phyloP scores from a whole-genome alignment of 2,888 invertebrate species.

The Synergus umbraculus region DNA sequence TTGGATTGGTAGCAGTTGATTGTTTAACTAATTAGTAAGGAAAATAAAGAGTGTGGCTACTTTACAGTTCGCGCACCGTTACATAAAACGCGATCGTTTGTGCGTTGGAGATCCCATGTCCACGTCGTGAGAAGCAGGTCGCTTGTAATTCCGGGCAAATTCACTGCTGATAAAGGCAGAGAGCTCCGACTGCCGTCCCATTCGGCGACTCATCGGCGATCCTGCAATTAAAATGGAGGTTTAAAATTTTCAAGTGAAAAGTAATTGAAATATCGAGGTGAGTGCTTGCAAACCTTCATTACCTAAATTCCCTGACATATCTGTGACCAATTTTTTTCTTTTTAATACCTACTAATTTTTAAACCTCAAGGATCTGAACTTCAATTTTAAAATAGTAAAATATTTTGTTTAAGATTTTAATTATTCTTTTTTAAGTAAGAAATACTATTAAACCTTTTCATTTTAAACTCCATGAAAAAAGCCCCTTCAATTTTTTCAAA shows the following conservation, averaged over 20 bases:
- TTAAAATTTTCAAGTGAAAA: background rate
- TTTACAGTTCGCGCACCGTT: slow-evolving; percentile 76
- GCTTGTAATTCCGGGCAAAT: slow-evolving; percentile 86
- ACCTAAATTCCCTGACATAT: background rate
- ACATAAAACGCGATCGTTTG: slow-evolving; percentile 86
- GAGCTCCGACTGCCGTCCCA: slow-evolving; percentile 80
- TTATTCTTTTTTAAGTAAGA: too few relatives aligned
- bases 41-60: slow-evolving; percentile 69
- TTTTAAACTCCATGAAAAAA: too few relatives aligned
- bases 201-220: slow-evolving; percentile 78
- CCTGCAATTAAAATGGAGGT: slow-evolving; percentile 58
- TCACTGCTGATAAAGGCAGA: slow-evolving; percentile 87
- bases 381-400: too few relatives aligned
- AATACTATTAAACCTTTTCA: too few relatives aligned
- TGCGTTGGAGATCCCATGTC: slow-evolving; percentile 89
- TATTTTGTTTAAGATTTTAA: too few relatives aligned
- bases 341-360: too few relatives aligned
- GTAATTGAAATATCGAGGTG: too few relatives aligned
- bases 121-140: slow-evolving; percentile 85
- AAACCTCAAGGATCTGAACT: too few relatives aligned
- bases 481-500: too few relatives aligned
- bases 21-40: slow-evolving; percentile 63
- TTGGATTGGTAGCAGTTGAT: slow-evolving; percentile 61
- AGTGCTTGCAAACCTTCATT: background rate
- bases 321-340: too few relatives aligned